Percentiles rank a stretch among this genome's conserved stretches.
Conservation (phyloP, 2,113 vertebrate genomes). For the Vulpes vulpes region DNA sequence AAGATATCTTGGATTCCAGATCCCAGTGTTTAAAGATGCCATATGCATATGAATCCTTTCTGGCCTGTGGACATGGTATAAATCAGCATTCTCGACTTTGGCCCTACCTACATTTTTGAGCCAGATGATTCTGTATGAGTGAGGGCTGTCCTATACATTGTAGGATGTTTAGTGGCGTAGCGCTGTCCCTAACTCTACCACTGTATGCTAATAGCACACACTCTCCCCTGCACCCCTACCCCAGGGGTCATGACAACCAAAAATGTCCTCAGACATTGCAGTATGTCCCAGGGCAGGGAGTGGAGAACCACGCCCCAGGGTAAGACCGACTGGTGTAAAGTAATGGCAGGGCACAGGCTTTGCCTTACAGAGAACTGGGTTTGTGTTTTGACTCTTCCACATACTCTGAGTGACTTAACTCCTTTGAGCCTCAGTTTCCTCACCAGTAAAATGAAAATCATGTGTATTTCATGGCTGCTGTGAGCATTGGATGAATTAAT, state of each 20-base stretch:
- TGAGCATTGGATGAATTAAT: not conserved
- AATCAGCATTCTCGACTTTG: not conserved
- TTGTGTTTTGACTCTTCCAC: not conserved
- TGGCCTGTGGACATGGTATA: not conserved
- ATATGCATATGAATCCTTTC: not conserved
- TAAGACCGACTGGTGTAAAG: too few species aligned
- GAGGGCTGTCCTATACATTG: not conserved
- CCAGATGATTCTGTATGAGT: not conserved
- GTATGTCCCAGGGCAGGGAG: not conserved
- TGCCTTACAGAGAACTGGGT: not conserved
- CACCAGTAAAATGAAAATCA: not conserved
- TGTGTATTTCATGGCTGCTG: not conserved
- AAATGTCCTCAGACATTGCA: not conserved
- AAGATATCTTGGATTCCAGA: not conserved
- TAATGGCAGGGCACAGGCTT: not conserved
- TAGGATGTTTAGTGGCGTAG: not conserved
- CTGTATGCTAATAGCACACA: not conserved
- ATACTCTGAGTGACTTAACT: not conserved
- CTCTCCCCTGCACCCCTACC: not conserved
- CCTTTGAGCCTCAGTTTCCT: not conserved
- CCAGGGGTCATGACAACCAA: not conserved
- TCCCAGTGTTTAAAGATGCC: not conserved
- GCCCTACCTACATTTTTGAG: not conserved
- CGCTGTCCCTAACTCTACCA: not conserved
- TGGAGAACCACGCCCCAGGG: not conserved